Evolutionary conservation across 1,140 invertebrate species (phyloP), one percentile per base, ranked within the genome.

Genomic region (Bursaphelenchus mucronatus): DNA sequence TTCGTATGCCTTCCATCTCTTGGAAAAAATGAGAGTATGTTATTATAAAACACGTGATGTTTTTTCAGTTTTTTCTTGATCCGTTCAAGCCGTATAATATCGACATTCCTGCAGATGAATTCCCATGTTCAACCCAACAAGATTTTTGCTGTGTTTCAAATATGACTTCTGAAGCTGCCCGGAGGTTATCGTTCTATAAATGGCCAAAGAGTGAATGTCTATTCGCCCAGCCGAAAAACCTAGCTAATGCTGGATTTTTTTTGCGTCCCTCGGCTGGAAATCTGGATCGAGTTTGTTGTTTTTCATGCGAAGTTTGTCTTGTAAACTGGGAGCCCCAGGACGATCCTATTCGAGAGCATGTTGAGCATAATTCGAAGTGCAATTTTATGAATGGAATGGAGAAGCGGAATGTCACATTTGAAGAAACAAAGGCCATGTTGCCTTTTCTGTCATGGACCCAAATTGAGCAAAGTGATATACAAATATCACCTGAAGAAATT

Each of bases 291-390:
- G 91, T 90, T 0, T 91, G 93, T 88, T 95, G 92, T 81, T 95
- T 94, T 81, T 91, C 90, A 0, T 95, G 92, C 82, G 90, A 88
- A 73, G 90, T 94, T 3, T 93, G 90, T 77, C 85, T 94, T 4
- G 91, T 94, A 0, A 92, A 89, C 83, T 95, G 92, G 92, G 92
- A 95, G 82, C 89, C 91, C 64, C 91, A 90, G 0, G 92, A 94
- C 84, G 91, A 94, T 82, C 92, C 92, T 0, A 94, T 85, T 85
- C 85, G 71, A 72, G 71, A 62, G 30, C 59, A 62, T 17, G 13
- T 11, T 1, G 11, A 62, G 49, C 57, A 59, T 44, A 44, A 44
- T n/a, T 19, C 13, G 1, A 30, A 40, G 11, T 59, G 57, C 40
- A 39, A 44, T 50, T 59, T 59, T 39, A 59, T 59, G 19, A 13